phyloP scores from a whole-genome alignment of 2,113 vertebrate species.

The Phylloscopus whistleri region DNA sequence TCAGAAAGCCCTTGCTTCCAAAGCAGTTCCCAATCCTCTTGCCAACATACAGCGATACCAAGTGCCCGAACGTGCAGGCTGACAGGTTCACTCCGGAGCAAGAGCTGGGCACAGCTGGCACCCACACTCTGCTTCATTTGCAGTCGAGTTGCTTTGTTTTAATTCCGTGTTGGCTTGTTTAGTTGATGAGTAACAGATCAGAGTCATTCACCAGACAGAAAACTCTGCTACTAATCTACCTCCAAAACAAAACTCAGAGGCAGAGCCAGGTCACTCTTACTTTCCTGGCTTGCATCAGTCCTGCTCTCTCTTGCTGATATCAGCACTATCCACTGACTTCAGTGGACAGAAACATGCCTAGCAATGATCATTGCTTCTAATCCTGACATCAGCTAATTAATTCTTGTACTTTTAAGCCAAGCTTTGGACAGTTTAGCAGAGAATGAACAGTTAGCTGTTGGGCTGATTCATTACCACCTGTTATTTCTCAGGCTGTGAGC shows the following conservation, averaged over 20 bases:
- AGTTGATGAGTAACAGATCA: neutral
- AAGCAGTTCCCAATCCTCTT: neutral
- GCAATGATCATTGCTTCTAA: neutral
- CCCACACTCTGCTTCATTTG: neutral
- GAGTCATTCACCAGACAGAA: neutral
- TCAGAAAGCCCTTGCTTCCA: neutral
- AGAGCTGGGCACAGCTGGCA: neutral
- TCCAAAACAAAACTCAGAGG: neutral
- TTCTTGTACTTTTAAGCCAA: neutral
- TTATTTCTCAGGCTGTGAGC: conserved; percentile 9
- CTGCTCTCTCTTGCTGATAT: neutral
- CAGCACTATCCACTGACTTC: neutral
- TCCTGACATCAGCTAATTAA: neutral
- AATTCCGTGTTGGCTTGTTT: neutral
- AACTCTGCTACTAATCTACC: neutral
- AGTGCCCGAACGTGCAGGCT: neutral
- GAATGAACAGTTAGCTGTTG: neutral
- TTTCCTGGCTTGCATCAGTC: neutral
- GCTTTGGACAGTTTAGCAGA: neutral
- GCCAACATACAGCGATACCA: fast-evolving
- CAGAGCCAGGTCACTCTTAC: neutral
- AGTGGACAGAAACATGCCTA: neutral
- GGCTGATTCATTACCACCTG: neutral
- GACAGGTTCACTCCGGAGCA: neutral
- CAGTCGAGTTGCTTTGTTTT: neutral